Base-by-base conservation (phyloP, 2,888 invertebrate genomes). In the Noctua janthe region DNA sequence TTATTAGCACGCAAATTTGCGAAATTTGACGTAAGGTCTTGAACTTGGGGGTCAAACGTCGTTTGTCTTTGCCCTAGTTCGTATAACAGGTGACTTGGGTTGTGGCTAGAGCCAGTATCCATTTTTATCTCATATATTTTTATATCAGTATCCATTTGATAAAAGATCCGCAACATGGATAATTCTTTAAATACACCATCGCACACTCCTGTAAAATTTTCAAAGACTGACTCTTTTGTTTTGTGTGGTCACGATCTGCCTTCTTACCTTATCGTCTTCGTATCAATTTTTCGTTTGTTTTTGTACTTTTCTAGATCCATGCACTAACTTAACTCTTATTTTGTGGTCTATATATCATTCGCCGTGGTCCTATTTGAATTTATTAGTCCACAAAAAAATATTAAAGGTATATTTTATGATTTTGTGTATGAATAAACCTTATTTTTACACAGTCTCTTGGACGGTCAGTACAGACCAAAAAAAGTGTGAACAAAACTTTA, bases 401-500 rank as follows among this genome's bases (percentile, higher is more conserved):
- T 23, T 23, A 56, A 56, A 59, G n/a, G n/a, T 59, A n/a, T 5
- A 59, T 13, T 59, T n/a, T n/a, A 39, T 23, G 3, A 64, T 35
- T 20, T 39, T 20, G 39, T 39, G 66, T 39, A 39, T 47, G 29
- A 29, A 29, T 29, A 29, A 29, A n/a, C 15, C 47, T n/a, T 70
- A 47, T 70, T 71, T 71, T 20, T 47, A 66, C 47, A 5, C 23
- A 54, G 17, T 15, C 43, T 66, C n/a, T 54, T 69, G 67, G 15
- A 17, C 10, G 0, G 29, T 17, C 17, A 2, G 54, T 17, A 6
- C 1, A 35, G 17, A 71, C 10, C 3, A 70, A 88, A 89, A 88
- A 90, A 84, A 88, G 87, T 90, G 89, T 80, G 90, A 90, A 85
- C 62, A 23, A 70, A 87, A 79, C 49, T 81, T 78, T n/a, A 78